Base-by-base conservation (phyloP, 2,113 vertebrate species). In the Trogon melanurus region DNA sequence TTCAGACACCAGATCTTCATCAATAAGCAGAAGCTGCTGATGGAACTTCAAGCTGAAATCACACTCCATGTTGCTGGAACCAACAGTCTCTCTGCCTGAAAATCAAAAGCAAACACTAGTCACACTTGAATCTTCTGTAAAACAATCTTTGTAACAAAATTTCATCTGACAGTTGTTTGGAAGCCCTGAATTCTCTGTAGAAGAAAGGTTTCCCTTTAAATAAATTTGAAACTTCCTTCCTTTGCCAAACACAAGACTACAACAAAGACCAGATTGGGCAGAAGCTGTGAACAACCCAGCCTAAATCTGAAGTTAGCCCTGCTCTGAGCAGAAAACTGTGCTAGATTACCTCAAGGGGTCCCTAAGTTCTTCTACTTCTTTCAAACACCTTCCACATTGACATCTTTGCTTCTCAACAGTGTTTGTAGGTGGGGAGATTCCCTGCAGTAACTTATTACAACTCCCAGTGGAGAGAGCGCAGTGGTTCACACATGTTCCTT, bases 1-100 rank as follows among this genome's bases (percentile, higher is more conserved):
- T 57, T 95, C 88, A 50, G 25, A 17, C 23, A 76, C 96, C 65
- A 98, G 82, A 41, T 92, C 50, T 25, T 79, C 91, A 26, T 95
- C 93, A 27, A 98, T 91, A 8, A 9, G 1, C 21, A 97, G 82
- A 82, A 98, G 98, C 41, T 41, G 91, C 62, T 13, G 32, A 26
- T 0, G 56, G 51, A 98, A 97, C 29, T 23, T 71, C 41, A 85
- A 32, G 34, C 11, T 65, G 26, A 9, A 13, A 22, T 45, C 30
- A 12, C 88, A 53, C 10, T 88, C 93, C 94, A 90, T 93, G 61
- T 53, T 66, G 51, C 85, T 66, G 71, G 79, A 82, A 71, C 45
- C 76, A 89, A 57, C 5, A 67, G 50, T 69, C n/a, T 51, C 41
- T 71, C 61, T 80, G 26, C 57, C 85, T 88, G 25, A 91, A 90